phyloP scores from a whole-genome alignment of 2,113 vertebrate genomes.

The Fregetta grallaria region DNA sequence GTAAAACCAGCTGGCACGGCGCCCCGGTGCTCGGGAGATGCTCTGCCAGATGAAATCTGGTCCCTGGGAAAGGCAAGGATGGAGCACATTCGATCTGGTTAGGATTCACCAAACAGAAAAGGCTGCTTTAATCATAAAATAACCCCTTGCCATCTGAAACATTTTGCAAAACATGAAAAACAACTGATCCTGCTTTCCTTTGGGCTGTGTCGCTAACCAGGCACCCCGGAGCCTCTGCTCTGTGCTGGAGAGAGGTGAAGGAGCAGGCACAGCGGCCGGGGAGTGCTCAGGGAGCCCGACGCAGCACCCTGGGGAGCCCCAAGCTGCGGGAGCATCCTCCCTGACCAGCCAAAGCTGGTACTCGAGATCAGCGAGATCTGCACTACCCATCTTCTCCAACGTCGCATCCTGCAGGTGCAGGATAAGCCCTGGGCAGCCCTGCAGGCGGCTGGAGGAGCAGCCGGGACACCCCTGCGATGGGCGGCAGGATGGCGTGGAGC shows the following conservation, averaged over 20 bases:
- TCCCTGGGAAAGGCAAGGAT: neutral
- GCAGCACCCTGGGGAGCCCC: neutral
- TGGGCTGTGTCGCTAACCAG: neutral
- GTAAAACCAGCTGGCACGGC: neutral
- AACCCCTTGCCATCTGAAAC: neutral
- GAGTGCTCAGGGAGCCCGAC: rapidly evolving
- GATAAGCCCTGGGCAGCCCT: rapidly evolving
- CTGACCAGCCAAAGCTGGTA: neutral
- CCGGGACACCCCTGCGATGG: rapidly evolving
- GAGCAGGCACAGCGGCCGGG: rapidly evolving
- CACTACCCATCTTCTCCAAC: neutral
- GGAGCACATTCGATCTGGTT: neutral
- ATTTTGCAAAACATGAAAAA: neutral
- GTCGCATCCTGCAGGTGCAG: rapidly evolving
- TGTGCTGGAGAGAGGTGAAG: neutral
- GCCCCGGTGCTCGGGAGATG: neutral
- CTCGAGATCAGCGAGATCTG: neutral
- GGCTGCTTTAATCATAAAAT: neutral
- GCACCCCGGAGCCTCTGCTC: rapidly evolving
- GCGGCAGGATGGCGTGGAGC: neutral
- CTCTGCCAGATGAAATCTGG: neutral
- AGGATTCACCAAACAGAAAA: neutral
- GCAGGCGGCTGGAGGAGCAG: neutral
- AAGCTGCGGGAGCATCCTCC: neutral
- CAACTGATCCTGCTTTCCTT: neutral